Percentiles rank a stretch among this genome's conserved stretches.
Conservation (phyloP, 2,113 vertebrate genomes). For the Microtus pennsylvanicus region DNA sequence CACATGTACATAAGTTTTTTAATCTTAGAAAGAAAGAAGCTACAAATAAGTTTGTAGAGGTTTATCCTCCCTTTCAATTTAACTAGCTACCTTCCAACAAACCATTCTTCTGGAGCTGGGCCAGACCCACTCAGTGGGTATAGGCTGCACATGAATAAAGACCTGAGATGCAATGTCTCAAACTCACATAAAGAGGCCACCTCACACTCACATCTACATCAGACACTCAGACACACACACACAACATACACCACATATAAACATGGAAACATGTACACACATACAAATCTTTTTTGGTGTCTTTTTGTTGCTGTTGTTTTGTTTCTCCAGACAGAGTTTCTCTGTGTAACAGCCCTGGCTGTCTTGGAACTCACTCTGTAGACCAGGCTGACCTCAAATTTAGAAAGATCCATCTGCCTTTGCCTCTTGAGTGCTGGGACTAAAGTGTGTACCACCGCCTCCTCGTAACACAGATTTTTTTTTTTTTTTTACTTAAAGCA, state of each 20-base stretch:
- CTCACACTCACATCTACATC: too few relatives aligned
- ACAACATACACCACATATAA: not conserved
- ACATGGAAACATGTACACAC: not conserved
- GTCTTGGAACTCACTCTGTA: not conserved
- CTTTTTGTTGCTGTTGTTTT: not conserved
- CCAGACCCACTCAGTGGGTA: not conserved
- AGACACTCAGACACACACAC: too few relatives aligned
- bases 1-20: not conserved
- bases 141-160: too few relatives aligned
- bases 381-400: not conserved
- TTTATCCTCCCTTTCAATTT: not conserved
- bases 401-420: not conserved
- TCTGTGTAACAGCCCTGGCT: not conserved
- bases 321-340: not conserved
- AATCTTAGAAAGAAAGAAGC: not conserved
- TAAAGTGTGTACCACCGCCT: not conserved
- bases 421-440: not conserved
- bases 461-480: not conserved
- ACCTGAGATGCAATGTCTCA: too few relatives aligned
- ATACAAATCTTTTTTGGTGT: not conserved
- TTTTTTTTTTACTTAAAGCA: not conserved
- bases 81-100: conserved; percentile 33
- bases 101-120: not conserved
- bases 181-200: not conserved
- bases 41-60: not conserved